phyloP scores from a whole-genome alignment of 1,140 invertebrate genomes.

The Palaemon carinicauda region DNA sequence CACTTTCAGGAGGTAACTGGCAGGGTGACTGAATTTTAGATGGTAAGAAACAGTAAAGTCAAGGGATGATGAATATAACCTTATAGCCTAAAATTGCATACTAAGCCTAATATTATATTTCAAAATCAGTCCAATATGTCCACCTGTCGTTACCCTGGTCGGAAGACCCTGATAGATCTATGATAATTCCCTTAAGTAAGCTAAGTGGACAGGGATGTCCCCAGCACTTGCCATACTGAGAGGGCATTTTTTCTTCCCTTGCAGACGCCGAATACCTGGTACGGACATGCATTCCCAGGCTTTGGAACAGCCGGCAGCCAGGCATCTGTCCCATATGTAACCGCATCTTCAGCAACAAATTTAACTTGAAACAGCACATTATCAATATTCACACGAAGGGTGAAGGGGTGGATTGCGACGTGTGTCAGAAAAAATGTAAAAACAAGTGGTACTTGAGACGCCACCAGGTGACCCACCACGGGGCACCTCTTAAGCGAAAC shows the following conservation, averaged over 20 bases:
- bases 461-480: conserved; percentile 62
- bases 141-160: conserved; percentile 53
- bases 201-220: conserved; percentile 52
- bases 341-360: conserved; percentile 61
- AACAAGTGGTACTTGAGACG: conserved; percentile 62
- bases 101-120: not conserved
- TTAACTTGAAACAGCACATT: conserved; percentile 62
- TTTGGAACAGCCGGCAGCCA: conserved; percentile 72
- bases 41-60: no score
- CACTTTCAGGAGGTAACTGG: conserved; percentile 35
- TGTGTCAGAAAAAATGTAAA: conserved; percentile 61
- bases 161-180: conserved; percentile 35
- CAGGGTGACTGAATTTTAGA: not conserved
- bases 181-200: conserved; percentile 42
- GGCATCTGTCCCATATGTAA: conserved; percentile 79
- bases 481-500: conserved; percentile 60
- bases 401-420: conserved; percentile 60
- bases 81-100: no score
- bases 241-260: conserved; percentile 60
- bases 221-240: conserved; percentile 54
- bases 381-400: conserved; percentile 62
- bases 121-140: conserved; percentile 35
- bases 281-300: conserved; percentile 59
- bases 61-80: no score
- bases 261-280: conserved; percentile 59